Percentiles rank a stretch among this genome's conserved stretches.
Evolutionary conservation across 2,113 vertebrate species (phyloP).

Genomic region (Alligator sinensis): DNA sequence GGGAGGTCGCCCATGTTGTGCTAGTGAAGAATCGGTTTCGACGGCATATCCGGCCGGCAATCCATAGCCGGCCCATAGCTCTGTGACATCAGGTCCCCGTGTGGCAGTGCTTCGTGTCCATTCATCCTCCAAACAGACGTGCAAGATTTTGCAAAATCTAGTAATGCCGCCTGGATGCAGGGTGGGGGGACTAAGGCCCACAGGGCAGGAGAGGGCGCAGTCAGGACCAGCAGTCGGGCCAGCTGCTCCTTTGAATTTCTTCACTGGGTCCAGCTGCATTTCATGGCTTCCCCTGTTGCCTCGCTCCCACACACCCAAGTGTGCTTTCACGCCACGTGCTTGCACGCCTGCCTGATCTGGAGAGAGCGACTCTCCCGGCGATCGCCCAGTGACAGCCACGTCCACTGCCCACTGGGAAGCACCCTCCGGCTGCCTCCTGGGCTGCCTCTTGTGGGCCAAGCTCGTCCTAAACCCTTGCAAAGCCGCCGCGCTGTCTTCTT

Average conservation of each 20-base stretch:
- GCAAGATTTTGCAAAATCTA: conserved; percentile 11
- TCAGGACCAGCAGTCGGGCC: background rate
- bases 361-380: background rate
- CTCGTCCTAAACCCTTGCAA: background rate
- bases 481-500: background rate
- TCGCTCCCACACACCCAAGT: fast-evolving
- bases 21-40: background rate
- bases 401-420: too few relatives aligned
- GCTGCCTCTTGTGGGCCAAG: background rate
- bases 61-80: too few relatives aligned
- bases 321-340: background rate
- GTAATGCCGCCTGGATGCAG: background rate
- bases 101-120: background rate
- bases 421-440: background rate
- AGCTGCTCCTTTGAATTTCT: background rate
- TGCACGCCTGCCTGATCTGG: background rate
- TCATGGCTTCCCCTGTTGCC: fast-evolving
- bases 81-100: fast-evolving
- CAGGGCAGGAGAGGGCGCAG: fast-evolving
- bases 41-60: background rate
- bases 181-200: background rate
- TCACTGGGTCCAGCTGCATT: background rate
- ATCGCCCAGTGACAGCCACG: background rate
- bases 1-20: fast-evolving
- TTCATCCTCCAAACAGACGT: conserved; percentile 36